phyloP scores from a whole-genome alignment of 2,888 invertebrate genomes.

The Zhuqinia jingwanae region DNA sequence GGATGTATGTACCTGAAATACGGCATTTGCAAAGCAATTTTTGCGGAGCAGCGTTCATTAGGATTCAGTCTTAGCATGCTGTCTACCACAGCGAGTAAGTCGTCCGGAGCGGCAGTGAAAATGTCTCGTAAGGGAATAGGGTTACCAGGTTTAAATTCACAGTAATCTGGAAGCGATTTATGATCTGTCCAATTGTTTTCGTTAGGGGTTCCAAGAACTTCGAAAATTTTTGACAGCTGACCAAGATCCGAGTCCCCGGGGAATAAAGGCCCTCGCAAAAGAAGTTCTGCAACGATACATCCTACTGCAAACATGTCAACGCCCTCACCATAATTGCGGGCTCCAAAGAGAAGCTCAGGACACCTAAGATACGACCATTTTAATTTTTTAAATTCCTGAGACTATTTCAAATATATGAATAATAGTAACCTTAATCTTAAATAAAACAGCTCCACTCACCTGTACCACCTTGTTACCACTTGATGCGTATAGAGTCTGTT shows the following conservation, averaged over 20 bases:
- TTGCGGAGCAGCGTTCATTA: conserved; percentile 89
- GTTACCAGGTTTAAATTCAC: conserved; percentile 90
- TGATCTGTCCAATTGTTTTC: conserved; percentile 93
- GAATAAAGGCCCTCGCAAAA: conserved; percentile 94
- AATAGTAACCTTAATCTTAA: not conserved
- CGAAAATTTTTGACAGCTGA: conserved; percentile 97
- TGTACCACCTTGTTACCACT: conserved; percentile 97
- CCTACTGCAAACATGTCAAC: conserved; percentile 99
- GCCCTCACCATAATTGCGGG: conserved; percentile 95
- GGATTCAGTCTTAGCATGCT: conserved; percentile 92
- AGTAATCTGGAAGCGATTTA: conserved; percentile 88
- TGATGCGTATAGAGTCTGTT: conserved; percentile 98
- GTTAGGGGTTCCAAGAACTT: conserved; percentile 95
- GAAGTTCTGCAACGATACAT: conserved; percentile 97
- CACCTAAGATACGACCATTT: conserved; percentile 80
- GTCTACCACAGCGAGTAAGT: conserved; percentile 91
- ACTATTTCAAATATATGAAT: too few species aligned
- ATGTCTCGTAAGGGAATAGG: conserved; percentile 93
- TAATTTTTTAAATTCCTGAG: too few species aligned
- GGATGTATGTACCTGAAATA: conserved; percentile 89
- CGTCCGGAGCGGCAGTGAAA: conserved; percentile 97
- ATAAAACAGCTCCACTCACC: conserved; percentile 82
- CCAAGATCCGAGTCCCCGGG: conserved; percentile 99
- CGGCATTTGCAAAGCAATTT: conserved; percentile 92
- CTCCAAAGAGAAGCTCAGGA: conserved; percentile 97